phyloP scores from a whole-genome alignment of 2,797 vertebrate species.

The Danio jaintianensis region DNA sequence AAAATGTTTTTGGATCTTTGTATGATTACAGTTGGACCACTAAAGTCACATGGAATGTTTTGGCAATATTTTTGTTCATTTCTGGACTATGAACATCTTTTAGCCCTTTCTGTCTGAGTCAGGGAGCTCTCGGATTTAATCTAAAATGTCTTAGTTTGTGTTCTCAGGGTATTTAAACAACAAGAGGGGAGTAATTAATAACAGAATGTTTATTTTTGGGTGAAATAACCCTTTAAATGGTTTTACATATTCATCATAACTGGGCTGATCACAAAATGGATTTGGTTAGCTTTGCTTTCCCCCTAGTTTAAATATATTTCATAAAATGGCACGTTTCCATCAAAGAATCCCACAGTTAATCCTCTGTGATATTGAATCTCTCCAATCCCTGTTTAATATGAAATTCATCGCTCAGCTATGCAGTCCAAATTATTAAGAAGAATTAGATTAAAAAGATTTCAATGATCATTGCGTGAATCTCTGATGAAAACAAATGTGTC shows the following conservation, averaged over 20 bases:
- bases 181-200: no score
- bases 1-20: no score
- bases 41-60: no score
- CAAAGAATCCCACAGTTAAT: constrained; percentile 36
- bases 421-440: constrained; percentile 50
- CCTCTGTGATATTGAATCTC: constrained; percentile 19
- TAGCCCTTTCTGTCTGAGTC: no score
- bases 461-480: constrained; percentile 58
- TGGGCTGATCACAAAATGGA: neutral
- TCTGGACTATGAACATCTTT: no score
- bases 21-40: no score
- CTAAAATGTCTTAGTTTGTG: no score
- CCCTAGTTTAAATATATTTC: neutral
- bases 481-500: constrained; percentile 53
- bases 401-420: constrained; percentile 21
- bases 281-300: neutral
- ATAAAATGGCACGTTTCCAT: neutral
- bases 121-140: no score
- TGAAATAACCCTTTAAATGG: no score
- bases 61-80: no score
- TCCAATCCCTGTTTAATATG: constrained; percentile 20
- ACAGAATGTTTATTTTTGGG: no score
- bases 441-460: constrained; percentile 56
- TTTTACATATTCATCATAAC: neutral
- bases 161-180: no score